phyloP scores from a whole-genome alignment of 2,888 invertebrate species.

The Pedicia rivosa region DNA sequence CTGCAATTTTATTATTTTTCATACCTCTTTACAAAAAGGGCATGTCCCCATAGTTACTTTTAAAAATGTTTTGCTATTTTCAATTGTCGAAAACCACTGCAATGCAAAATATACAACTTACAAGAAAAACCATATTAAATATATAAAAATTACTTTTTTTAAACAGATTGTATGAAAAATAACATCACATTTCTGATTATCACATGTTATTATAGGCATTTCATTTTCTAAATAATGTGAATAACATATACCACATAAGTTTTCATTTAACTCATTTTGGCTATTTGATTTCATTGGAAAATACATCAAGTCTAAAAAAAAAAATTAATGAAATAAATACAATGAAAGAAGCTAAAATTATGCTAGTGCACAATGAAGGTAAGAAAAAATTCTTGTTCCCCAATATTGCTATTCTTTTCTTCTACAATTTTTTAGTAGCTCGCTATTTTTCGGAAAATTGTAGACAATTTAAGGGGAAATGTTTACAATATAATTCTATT shows the following conservation, averaged over 20 bases:
- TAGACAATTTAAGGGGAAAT: too few relatives aligned
- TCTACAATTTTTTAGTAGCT: too few relatives aligned
- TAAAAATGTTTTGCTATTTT: constrained; percentile 24
- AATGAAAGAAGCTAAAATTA: too few relatives aligned
- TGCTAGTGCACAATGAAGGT: too few relatives aligned
- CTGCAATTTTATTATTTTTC: constrained; percentile 5
- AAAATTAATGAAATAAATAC: neutral
- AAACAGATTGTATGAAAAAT: constrained; percentile 25
- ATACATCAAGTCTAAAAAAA: constrained; percentile 21
- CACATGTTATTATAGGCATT: constrained; percentile 27
- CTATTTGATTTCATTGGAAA: constrained; percentile 22
- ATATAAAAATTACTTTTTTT: constrained; percentile 14
- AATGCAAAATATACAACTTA: neutral
- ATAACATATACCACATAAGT: constrained; percentile 26
- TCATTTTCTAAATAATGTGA: constrained; percentile 23
- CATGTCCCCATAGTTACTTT: constrained; percentile 25
- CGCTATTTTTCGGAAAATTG: too few relatives aligned
- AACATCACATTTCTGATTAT: constrained; percentile 23
- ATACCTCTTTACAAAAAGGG: constrained; percentile 28
- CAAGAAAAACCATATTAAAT: neutral
- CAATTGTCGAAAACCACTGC: constrained; percentile 23
- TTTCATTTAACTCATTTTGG: constrained; percentile 9
- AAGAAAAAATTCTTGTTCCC: too few relatives aligned
- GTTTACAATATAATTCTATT: too few relatives aligned
- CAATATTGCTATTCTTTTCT: too few relatives aligned